phyloP scores from a whole-genome alignment of 1,140 invertebrate genomes.

The Lordiphosa stackelbergi region DNA sequence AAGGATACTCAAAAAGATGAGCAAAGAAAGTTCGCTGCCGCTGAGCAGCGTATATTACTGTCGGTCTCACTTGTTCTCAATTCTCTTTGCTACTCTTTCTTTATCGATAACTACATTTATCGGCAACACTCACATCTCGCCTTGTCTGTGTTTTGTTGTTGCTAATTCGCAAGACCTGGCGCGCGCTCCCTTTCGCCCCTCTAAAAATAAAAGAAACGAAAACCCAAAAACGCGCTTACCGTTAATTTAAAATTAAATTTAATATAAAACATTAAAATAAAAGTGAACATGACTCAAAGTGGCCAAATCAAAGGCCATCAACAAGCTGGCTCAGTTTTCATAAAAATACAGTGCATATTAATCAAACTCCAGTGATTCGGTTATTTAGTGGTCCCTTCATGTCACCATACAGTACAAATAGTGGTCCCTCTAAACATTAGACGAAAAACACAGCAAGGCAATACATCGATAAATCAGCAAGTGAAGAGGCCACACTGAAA shows the following conservation, averaged over 20 bases:
- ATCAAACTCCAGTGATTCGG: slow-evolving; percentile 58
- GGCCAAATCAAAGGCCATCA: slow-evolving; percentile 1
- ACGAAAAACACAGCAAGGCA: slow-evolving; percentile 53
- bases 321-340: slow-evolving; percentile 5
- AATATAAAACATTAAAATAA: not conserved
- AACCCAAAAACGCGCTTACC: slow-evolving; percentile 32
- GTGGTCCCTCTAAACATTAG: slow-evolving; percentile 67
- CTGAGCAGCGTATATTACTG: no score
- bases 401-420: slow-evolving; percentile 56
- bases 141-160: slow-evolving; percentile 31
- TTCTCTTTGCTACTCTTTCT: no score
- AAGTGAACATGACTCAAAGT: slow-evolving; percentile 15
- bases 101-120: no score
- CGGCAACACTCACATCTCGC: not conserved
- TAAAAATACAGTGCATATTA: slow-evolving; percentile 35
- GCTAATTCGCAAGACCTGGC: slow-evolving; percentile 32
- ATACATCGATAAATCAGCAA: slow-evolving; percentile 58
- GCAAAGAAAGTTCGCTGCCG: no score
- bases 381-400: slow-evolving; percentile 57
- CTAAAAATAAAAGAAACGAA: slow-evolving; percentile 28
- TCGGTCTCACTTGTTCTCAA: no score
- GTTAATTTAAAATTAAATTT: slow-evolving; percentile 7
- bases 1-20: no score
- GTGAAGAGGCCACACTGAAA: slow-evolving; percentile 52
- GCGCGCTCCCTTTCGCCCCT: slow-evolving; percentile 36